These are phyloP conservation scores for Zoroaster sp. DNA, from an alignment of 53 echinoderm and acorn worm genomes.

Conservation along the genomic window DNA sequence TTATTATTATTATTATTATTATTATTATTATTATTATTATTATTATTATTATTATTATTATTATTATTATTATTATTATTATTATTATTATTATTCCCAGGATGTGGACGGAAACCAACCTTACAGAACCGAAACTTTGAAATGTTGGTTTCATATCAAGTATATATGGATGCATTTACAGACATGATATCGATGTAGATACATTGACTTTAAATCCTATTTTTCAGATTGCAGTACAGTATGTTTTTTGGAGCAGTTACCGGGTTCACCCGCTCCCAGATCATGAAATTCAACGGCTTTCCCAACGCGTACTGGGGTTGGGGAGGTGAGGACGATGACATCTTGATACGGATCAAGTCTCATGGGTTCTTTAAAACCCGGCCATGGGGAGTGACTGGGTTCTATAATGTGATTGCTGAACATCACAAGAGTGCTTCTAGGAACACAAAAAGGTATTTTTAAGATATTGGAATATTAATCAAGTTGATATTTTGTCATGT, in stretches of 20 bases:
- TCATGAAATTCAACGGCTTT: conserved; percentile 85
- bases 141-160: no score
- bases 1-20: no score
- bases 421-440: conserved; percentile 84
- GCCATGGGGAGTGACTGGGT: conserved; percentile 86
- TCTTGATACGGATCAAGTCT: conserved; percentile 65
- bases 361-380: conserved; percentile 70
- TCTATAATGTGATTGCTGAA: conserved; percentile 85
- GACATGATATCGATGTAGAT: no score
- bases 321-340: conserved; percentile 96
- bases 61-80: no score
- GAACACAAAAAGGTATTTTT: conserved; percentile 72
- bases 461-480: background rate
- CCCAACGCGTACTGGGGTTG: conserved; percentile 95
- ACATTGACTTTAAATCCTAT: no score
- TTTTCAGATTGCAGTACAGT: conserved; percentile 70
- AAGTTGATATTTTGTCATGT: no score
- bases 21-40: no score
- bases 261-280: conserved; percentile 85
- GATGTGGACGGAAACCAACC: no score
- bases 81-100: no score
- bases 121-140: no score
- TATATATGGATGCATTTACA: no score
- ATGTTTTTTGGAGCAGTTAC: conserved; percentile 90
- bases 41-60: no score